phyloP scores from a whole-genome alignment of 2,888 invertebrate species.

The Sipha maydis region DNA sequence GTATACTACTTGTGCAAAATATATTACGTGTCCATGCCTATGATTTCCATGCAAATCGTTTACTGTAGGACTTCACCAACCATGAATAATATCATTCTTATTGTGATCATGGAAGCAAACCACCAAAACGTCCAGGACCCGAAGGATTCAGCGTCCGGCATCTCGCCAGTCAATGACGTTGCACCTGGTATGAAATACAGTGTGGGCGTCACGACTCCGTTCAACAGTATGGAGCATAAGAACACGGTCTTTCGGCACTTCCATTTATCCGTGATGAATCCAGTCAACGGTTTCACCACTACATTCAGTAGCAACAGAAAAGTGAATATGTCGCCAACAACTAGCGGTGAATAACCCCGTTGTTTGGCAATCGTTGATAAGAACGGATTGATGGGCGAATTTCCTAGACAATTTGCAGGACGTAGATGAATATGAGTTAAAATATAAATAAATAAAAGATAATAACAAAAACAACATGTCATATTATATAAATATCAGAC shows the following conservation, averaged over 20 bases:
- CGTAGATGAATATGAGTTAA: no score
- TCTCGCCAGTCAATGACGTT: background rate
- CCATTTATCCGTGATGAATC: slow-evolving; percentile 83
- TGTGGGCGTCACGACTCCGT: slow-evolving; percentile 10
- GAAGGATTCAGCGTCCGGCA: background rate
- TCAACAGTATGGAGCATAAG: slow-evolving; percentile 56
- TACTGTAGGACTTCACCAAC: slow-evolving; percentile 40
- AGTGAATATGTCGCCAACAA: slow-evolving; percentile 84
- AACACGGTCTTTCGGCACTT: slow-evolving; percentile 81
- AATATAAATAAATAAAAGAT: no score
- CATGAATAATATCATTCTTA: slow-evolving; percentile 47
- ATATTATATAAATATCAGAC: no score
- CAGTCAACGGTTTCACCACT: slow-evolving; percentile 83
- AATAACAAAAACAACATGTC: no score
- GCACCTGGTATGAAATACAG: slow-evolving; percentile 29
- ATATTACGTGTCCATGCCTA: slow-evolving; percentile 33
- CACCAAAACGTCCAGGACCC: slow-evolving; percentile 20
- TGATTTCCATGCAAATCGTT: slow-evolving; percentile 57
- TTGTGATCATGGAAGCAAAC: background rate
- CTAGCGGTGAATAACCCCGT: slow-evolving; percentile 80
- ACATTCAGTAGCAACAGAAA: slow-evolving; percentile 82
- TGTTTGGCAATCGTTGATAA: slow-evolving; percentile 79
- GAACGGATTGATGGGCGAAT: slow-evolving; percentile 83
- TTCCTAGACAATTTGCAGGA: slow-evolving; percentile 72
- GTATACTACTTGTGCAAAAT: no score